phyloP scores from a whole-genome alignment of 2,113 vertebrate genomes.

The Ellobius talpinus region DNA sequence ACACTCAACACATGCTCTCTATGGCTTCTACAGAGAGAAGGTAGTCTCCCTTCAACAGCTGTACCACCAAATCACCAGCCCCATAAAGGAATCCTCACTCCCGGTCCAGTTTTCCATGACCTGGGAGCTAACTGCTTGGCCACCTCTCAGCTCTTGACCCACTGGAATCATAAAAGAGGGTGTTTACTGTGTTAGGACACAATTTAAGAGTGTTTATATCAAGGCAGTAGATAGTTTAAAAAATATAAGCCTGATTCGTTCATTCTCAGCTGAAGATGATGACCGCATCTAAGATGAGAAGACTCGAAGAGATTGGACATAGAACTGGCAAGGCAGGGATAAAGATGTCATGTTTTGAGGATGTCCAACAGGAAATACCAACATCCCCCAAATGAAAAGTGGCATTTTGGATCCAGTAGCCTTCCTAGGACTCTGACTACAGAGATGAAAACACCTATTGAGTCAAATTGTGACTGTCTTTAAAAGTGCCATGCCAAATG shows the following conservation, averaged over 20 bases:
- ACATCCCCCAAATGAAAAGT: not conserved
- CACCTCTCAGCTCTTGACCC: not conserved
- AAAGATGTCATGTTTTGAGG: not conserved
- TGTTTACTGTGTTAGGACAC: not conserved
- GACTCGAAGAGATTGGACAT: not conserved
- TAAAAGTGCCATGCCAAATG: not conserved
- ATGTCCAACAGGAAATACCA: not conserved
- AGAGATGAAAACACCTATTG: not conserved
- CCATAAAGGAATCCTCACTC: not conserved
- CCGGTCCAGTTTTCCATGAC: not conserved
- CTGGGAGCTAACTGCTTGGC: not conserved
- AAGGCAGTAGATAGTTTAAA: not conserved
- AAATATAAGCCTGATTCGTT: not conserved
- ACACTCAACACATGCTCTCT: not conserved
- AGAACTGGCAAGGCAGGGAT: not conserved
- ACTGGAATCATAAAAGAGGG: not conserved
- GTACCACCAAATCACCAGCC: not conserved
- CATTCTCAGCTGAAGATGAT: not conserved
- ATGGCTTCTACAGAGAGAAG: not conserved
- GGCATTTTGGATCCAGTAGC: not conserved
- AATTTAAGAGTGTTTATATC: not conserved
- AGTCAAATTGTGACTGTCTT: not conserved
- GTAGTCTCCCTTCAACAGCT: not conserved
- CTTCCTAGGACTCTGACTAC: not conserved
- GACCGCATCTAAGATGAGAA: not conserved